Base-by-base conservation (phyloP, 2,888 invertebrate species). In the Phyllotreta cruciferae region DNA sequence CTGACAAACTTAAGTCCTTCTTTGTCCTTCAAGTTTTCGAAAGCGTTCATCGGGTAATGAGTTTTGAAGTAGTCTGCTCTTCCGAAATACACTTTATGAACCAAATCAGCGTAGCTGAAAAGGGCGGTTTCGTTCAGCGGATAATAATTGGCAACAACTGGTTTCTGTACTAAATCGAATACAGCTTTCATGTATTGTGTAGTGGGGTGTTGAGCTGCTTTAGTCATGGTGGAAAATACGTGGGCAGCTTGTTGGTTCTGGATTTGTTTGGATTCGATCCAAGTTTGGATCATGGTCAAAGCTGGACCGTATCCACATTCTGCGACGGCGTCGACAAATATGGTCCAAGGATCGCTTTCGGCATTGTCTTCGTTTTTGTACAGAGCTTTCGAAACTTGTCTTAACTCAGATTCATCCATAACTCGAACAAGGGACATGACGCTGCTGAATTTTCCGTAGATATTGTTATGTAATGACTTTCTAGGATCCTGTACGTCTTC, bases 281-380 rank as follows among this genome's bases (percentile, higher is more conserved):
- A 87, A 10, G 84, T 77, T 71, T 84, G 84, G 70, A 90, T 84
- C 69, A 83, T 82, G 60, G 85, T 75, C 70, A 89, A 84, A 50
- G 90, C 87, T 1, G 90, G 89, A 47, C 86, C 85, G 11, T 89
- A 90, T 57, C 90, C 91, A 24, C 87, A 83, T 78, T 89, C 85
- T 9, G 85, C 83, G 1, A 89, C 83, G 24, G 88, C 88, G 71
- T 90, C 90, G 52, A 88, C 86, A 79, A 83, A 87, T n/a, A 85
- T 83, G 77, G 81, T 83, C 88, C 89, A 89, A 73, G 85, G 83
- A 52, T 84, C 82, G 54, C 78, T 73, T 11, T 78, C 74, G n/a
- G 69, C 65, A 14, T 72, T 75, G 41, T 79, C 67, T 38, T 74
- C 62, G 45, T 77, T 74, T 52, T 68, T 73, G 78, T 86, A 86